Evolutionary conservation across 2,888 invertebrate genomes (phyloP).

Genomic region (Parochlus steinenii): DNA sequence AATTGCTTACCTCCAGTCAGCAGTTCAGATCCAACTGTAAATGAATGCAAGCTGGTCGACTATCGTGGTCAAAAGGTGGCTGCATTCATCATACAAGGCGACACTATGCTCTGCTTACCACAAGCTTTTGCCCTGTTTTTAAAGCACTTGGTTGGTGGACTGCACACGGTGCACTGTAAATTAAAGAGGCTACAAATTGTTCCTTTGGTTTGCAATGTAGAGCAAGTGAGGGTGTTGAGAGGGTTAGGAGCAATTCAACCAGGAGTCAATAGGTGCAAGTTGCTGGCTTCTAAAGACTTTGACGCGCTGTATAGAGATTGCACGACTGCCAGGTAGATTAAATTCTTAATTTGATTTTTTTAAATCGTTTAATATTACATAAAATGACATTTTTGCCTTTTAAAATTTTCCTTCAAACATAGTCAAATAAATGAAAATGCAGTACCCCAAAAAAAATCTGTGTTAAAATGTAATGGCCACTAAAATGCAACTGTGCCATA

Average conservation of each 20-base stretch:
- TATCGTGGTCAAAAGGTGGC: constrained; percentile 95
- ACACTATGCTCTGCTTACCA: constrained; percentile 93
- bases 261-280: constrained; percentile 98
- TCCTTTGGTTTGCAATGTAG: constrained; percentile 98
- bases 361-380: constrained; percentile 13
- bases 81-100: constrained; percentile 90
- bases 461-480: no score
- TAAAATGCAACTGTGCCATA: no score
- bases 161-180: constrained; percentile 99
- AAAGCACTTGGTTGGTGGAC: constrained; percentile 95
- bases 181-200: constrained; percentile 97
- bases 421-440: no score
- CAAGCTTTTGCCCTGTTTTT: constrained; percentile 98
- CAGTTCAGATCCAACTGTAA: constrained; percentile 82
- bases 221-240: constrained; percentile 94
- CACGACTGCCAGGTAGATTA: constrained; percentile 96
- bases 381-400: no score
- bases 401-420: no score
- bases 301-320: constrained; percentile 98
- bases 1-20: constrained; percentile 85
- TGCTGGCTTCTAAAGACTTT: constrained; percentile 97
- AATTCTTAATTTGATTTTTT: constrained; percentile 14
- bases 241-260: constrained; percentile 99
- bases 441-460: no score
- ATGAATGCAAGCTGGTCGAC: constrained; percentile 93